Evolutionary conservation across 2,888 invertebrate species (phyloP), one percentile per base, ranked within the genome.

Genomic region (Plebejus melissa): DNA sequence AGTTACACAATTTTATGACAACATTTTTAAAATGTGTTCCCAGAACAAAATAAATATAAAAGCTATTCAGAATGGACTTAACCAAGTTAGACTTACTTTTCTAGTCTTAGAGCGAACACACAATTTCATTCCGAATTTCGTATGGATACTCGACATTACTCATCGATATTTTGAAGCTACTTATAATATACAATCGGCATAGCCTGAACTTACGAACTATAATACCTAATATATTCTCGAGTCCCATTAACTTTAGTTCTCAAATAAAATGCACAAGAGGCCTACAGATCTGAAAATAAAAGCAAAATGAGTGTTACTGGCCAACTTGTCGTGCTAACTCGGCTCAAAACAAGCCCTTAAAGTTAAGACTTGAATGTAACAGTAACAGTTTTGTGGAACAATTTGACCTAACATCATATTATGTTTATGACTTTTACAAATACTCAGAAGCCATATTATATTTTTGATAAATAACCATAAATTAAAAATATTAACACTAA

Each of bases 351-450:
- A 58, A n/a, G 57, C n/a, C 6, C n/a, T n/a, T 4, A 6, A 5
- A 4, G 16, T 4, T 16, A 58, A 22, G 57, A n/a, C 57, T 58
- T 22, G 0, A 58, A 22, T 22, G 58, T 58, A 58, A 58, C 22
- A 58, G 58, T 58, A 22, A 6, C 2, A 6, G 58, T 58, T 58
- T 22, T 58, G 58, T 58, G 58, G 7, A 32, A 60, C 4, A 60
- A 32, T 60, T 60, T 28, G 28, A 28, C 4, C 11, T 60, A 60
- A 11, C 28, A 6, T 28, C n/a, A 28, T 60, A 58, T 22, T 58
- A 60, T 28, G 28, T 60, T 60, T 28, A 60, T 58, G 22, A 58
- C 22, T 46, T 58, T 58, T 60, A 60, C 60, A 60, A 60, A 60
- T 28, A 60, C 3, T 60, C 28, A 2, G 1, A 28, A 11, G 28